Evolutionary conservation across 2,113 vertebrate species (phyloP), one percentile per base, ranked within the genome.

Genomic region (Anolis sagrei): DNA sequence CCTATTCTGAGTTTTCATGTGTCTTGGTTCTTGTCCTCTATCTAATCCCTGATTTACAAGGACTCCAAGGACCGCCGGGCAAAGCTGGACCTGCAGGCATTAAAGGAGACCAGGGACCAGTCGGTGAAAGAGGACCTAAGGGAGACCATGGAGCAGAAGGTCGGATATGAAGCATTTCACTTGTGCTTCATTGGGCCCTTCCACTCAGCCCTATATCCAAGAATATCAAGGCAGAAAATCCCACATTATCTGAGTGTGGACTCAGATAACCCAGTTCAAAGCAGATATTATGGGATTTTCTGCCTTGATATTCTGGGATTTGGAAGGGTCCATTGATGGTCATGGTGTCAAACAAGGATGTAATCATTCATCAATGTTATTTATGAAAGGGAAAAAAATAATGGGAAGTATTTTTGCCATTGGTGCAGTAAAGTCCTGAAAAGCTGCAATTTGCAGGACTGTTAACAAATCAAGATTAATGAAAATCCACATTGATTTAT

Each of bases 81-180:
- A 94, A n/a, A 87, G 88, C 92, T 29, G 92, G 93, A 1, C 86
- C 83, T 1, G 29, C 89, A 1, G 94, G 93, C 27, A 87, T 21
- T 48, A 91, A 92, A 16, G 93, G 94, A 3, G 80, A 75, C 11
- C 25, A 23, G 61, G 93, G 94, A 34, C 91, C 92, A n/a, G 75
- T 84, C 83, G 95, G 94, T 66, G 77, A 87, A 88, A 87, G 91
- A 54, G 95, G 95, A 19, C 87, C 82, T 13, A 94, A 90, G 77
- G 94, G 92, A 88, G 90, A 93, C 19, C 49, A 81, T 68, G 93
- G 93, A 27, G 83, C 82, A n/a, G 93, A 88, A 93, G 93, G 91
- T 94, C 88, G 34, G n/a, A 32, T 29, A 4, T 58, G 11, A 58
- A 58, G 32, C 18, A 11, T n/a, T 76, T n/a, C 74, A 76, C 3